Evolutionary conservation across 2,888 invertebrate genomes (phyloP), one percentile per base, ranked within the genome.

Genomic region (Mesorhabditis belari): DNA sequence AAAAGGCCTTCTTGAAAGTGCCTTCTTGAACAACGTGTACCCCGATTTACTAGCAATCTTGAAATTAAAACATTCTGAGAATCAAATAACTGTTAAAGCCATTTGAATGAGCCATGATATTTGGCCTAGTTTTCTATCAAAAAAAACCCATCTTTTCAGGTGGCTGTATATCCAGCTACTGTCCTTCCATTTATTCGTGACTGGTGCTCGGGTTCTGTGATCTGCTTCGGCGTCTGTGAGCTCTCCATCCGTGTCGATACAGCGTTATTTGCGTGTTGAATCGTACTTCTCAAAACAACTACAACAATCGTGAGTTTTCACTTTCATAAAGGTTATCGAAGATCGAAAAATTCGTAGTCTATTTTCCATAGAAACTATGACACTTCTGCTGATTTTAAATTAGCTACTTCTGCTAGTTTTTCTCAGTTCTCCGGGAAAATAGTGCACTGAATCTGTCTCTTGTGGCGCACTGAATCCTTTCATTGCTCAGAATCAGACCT

Each of bases 201-300:
- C 52, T 77, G 76, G 76, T 74, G 70, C 54, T 73, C 73, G 24
- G 69, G 70, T 6, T 72, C 76, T 49, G 76, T 76, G 49, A 75
- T 76, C 67, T 76, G 76, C 64, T 76, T 76, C 71, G 76, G 76
- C 51, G 71, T 76, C 61, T 75, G 75, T 62, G 76, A 76, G 62
- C 65, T 76, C 50, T 64, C 67, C 52, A 74, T 76, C 60, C 75
- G 76, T 50, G 73, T 75, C 28, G 67, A 70, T 9, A 72, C 72
- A 61, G 70, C 74, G 57, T 62, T 66, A 19, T 61, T 63, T n/a
- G 53, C 57, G 23, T 61, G 62, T 60, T 71, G 63, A 71, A 49
- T 21, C 57, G 9, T 21, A 19, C 9, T 51, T 2, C 52, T 12
- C 9, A 57, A 35, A 35, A 35, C 44, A 35, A 35, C 44, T 17